Conservation (phyloP, 1,140 invertebrate genomes). For the Cotesia vestalis region DNA sequence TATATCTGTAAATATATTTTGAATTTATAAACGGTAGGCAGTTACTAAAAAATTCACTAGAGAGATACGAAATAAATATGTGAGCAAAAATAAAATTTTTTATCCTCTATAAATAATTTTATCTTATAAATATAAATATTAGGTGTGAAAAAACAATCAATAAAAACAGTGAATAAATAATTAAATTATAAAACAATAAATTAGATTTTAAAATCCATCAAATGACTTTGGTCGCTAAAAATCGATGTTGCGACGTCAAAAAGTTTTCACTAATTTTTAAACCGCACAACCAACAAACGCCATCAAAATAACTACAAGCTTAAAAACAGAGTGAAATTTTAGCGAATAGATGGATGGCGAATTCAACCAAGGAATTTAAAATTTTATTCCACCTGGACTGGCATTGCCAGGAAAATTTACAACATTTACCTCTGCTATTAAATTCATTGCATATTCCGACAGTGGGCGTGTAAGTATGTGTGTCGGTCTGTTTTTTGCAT, state of each 20-base stretch:
- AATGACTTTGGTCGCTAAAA: not conserved
- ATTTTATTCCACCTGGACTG: slow-evolving; percentile 19
- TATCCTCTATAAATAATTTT: slow-evolving; percentile 1
- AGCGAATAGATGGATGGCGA: too few species aligned
- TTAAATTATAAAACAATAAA: too few species aligned
- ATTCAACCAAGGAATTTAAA: not conserved
- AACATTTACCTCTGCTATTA: not conserved
- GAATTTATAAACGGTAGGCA: too few species aligned
- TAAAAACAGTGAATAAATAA: too few species aligned
- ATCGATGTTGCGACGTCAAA: not conserved
- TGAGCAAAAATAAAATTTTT: too few species aligned
- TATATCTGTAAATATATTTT: too few species aligned
- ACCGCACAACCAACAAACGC: not conserved
- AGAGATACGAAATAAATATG: too few species aligned
- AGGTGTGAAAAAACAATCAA: not conserved
- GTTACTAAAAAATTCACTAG: too few species aligned
- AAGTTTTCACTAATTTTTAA: not conserved
- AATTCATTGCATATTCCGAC: not conserved
- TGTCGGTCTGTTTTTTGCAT: not conserved
- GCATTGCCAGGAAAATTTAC: not conserved
- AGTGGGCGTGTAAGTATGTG: not conserved
- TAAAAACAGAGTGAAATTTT: too few species aligned
- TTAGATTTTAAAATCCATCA: too few species aligned
- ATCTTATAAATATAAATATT: not conserved
- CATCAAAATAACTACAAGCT: too few species aligned